phyloP scores from a whole-genome alignment of 2,797 vertebrate species.

The Heterohyrax brucei region DNA sequence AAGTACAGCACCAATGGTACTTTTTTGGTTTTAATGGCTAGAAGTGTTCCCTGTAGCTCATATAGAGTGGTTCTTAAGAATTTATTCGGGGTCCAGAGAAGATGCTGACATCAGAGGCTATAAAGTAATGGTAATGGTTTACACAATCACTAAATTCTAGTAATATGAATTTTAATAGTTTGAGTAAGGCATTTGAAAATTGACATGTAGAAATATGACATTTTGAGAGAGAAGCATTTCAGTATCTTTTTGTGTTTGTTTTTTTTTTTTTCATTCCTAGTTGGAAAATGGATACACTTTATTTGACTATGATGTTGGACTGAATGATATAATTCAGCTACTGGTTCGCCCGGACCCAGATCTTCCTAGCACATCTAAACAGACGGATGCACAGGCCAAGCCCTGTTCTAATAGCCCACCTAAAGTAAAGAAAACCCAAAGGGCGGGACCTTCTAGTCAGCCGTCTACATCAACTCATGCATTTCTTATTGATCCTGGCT shows the following conservation, averaged over 20 bases:
- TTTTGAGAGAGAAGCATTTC: slow-evolving; percentile 69
- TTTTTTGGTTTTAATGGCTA: slow-evolving; percentile 39
- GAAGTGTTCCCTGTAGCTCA: background rate
- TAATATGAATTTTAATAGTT: slow-evolving; percentile 60
- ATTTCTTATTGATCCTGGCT: slow-evolving; percentile 95
- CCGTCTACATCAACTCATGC: slow-evolving; percentile 95
- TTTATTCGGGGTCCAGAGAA: slow-evolving; percentile 44
- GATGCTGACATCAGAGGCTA: slow-evolving; percentile 34
- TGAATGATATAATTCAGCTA: slow-evolving; percentile 99
- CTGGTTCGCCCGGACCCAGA: slow-evolving; percentile 97
- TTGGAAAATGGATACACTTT: slow-evolving; percentile 99
- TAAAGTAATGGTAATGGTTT: slow-evolving; percentile 56
- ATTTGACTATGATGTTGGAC: slow-evolving; percentile 99
- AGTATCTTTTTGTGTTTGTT: slow-evolving; percentile 71
- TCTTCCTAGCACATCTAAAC: slow-evolving; percentile 92
- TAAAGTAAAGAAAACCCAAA: slow-evolving; percentile 93
- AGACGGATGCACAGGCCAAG: slow-evolving; percentile 92
- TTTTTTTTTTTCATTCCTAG: slow-evolving; percentile 87
- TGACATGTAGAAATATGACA: slow-evolving; percentile 31
- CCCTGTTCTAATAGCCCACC: slow-evolving; percentile 91
- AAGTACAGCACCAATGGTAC: background rate
- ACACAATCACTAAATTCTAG: slow-evolving; percentile 13
- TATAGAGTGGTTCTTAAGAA: slow-evolving; percentile 24
- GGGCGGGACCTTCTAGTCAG: slow-evolving; percentile 91
- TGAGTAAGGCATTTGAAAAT: background rate